Evolutionary conservation across 2,113 vertebrate species (phyloP), one percentile per base, ranked within the genome.

Genomic region (Pontoporia blainvillei): DNA sequence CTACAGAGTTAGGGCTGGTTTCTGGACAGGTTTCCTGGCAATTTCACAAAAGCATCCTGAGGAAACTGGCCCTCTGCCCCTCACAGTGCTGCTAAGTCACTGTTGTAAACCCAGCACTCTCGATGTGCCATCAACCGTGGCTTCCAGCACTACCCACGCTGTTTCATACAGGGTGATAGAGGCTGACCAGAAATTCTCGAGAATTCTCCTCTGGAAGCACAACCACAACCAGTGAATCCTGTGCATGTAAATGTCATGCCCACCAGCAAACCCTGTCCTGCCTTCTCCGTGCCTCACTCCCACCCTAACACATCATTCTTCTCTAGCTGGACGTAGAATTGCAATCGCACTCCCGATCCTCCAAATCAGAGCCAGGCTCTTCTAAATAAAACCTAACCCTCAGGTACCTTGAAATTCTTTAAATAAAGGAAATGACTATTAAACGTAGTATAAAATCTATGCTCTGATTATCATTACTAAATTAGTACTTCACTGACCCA

Each of bases 71-170:
- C 46, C 21, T 25, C 39, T 27, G 44, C 44, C 46, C 89, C 44
- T 1, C 0, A 3, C 1, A 6, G 64, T 2, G 6, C 39, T 0
- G 25, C 17, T 23, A 18, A 6, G 15, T 59, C 61, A 6, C 52
- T 71, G 57, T 13, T 12, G 0, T 14, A n/a, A 89, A 89, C 15
- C 89, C 14, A n/a, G 7, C 59, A 4, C 54, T 81, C 44, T 12
- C 2, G 4, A 39, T 0, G 9, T 15, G 29, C 72, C 57, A 23
- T 2, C n/a, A 29, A 52, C 61, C n/a, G 2, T 2, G 85, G 49
- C 62, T 72, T 49, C 36, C 87, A 62, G 90, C 1, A 0, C 72
- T n/a, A 20, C 1, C 52, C 14, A 10, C 0, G 18, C 46, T 69
- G 36, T 18, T 62, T 31, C 44, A 29, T 15, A 54, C 52, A 0